These are phyloP conservation scores for Thereva unica DNA, from an alignment of 2,888 invertebrate genomes.

Conservation along the genomic window DNA sequence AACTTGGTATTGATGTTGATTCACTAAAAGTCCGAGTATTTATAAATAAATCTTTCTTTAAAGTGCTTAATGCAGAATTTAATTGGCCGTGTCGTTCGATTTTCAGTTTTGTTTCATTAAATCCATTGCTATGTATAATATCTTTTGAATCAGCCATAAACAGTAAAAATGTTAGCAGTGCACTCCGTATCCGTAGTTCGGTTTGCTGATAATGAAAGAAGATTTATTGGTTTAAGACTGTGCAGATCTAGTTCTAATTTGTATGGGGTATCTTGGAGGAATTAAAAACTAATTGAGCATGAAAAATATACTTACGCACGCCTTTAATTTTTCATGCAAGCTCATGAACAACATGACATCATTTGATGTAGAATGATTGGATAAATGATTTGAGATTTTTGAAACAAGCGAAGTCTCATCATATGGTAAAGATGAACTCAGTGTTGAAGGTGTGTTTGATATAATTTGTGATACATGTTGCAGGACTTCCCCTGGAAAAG, in stretches of 20 bases:
- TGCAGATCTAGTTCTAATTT: no score
- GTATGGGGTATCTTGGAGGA: neutral
- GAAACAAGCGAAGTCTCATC: constrained; percentile 49
- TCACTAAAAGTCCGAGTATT: constrained; percentile 26
- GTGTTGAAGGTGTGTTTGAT: constrained; percentile 49
- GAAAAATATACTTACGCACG: constrained; percentile 46
- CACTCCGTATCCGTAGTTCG: constrained; percentile 65
- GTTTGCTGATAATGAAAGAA: constrained; percentile 55
- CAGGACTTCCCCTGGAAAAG: constrained; percentile 48
- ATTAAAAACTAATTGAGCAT: constrained; percentile 30
- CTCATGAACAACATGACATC: constrained; percentile 49
- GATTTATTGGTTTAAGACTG: no score
- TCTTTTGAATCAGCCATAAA: constrained; percentile 49
- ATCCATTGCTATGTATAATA: constrained; percentile 21
- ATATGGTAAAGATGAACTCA: constrained; percentile 46
- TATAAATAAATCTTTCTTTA: constrained; percentile 44
- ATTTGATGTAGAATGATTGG: constrained; percentile 43
- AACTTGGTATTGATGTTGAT: constrained; percentile 5
- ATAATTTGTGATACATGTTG: constrained; percentile 51
- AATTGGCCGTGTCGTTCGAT: constrained; percentile 19
- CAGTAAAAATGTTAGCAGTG: constrained; percentile 62
- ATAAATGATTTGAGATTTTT: constrained; percentile 49
- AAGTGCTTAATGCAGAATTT: constrained; percentile 43
- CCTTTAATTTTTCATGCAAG: constrained; percentile 50
- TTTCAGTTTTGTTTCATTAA: constrained; percentile 7